Evolutionary conservation across 2,797 vertebrate species (phyloP).

Genomic region (Lates japonicus): DNA sequence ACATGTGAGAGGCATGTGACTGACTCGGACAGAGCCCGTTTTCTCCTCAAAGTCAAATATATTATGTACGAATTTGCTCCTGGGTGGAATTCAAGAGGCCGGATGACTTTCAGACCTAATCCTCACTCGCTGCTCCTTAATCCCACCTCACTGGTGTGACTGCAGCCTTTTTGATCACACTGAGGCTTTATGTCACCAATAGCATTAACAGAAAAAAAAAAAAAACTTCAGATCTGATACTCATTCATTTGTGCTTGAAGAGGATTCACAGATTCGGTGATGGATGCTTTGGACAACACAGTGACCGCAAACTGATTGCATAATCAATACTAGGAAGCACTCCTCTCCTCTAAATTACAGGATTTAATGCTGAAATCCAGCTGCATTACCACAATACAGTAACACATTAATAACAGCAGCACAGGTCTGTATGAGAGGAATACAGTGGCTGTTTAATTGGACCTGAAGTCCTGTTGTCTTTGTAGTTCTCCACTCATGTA

Average conservation of each 20-base stretch:
- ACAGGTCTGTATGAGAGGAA: not conserved
- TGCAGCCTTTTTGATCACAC: conserved; percentile 62
- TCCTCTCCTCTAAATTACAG: not conserved
- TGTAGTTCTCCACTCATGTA: conserved; percentile 33
- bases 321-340: not conserved
- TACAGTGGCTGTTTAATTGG: conserved; percentile 24
- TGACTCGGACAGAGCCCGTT: conserved; percentile 41
- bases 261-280: conserved; percentile 1
- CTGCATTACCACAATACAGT: conserved; percentile 11
- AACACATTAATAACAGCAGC: not conserved
- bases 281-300: not conserved
- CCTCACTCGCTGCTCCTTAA: conserved; percentile 59
- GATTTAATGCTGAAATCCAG: conserved; percentile 8
- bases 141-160: conserved; percentile 41
- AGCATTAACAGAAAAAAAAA: conserved; percentile 16
- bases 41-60: conserved; percentile 71
- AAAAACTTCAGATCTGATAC: conserved; percentile 20
- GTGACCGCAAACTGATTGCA: not conserved
- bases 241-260: conserved; percentile 2
- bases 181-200: conserved; percentile 18
- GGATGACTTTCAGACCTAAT: conserved; percentile 53
- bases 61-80: conserved; percentile 28
- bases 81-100: conserved; percentile 54
- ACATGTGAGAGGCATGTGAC: conserved; percentile 83
- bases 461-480: conserved; percentile 26